These are phyloP conservation scores for Psittacus erithacus DNA, from an alignment of 2,113 vertebrate species.

Conservation along the genomic window DNA sequence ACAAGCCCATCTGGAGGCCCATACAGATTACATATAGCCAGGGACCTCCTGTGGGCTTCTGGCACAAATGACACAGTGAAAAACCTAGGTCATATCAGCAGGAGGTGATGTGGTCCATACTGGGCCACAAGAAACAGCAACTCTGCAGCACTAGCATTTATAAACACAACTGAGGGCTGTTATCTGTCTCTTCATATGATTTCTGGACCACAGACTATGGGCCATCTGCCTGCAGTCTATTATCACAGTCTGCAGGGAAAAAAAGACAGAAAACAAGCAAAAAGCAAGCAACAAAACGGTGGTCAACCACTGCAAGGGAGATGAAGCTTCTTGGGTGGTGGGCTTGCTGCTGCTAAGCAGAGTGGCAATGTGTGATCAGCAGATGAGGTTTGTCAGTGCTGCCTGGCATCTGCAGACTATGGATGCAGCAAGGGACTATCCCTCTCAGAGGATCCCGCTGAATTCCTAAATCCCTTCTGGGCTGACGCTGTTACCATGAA, in stretches of 20 bases:
- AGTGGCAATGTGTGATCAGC: neutral
- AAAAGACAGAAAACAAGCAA: neutral
- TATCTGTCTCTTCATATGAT: neutral
- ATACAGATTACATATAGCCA: neutral
- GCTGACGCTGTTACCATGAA: neutral
- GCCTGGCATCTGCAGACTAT: neutral
- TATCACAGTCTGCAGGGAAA: slow-evolving; percentile 12
- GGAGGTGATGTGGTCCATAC: neutral
- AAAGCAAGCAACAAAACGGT: neutral
- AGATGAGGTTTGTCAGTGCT: neutral
- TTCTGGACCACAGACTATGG: slow-evolving; percentile 37
- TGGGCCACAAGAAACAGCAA: neutral
- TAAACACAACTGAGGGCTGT: neutral
- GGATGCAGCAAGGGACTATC: accelerated
- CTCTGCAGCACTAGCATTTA: neutral
- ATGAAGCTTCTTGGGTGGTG: neutral
- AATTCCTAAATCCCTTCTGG: neutral
- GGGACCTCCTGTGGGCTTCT: neutral
- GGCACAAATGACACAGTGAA: neutral
- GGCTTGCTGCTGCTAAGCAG: neutral
- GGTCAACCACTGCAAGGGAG: neutral
- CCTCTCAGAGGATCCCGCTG: neutral
- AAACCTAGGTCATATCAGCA: neutral
- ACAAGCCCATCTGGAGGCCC: neutral
- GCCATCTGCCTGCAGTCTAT: slow-evolving; percentile 34